Evolutionary conservation across 1,140 invertebrate species (phyloP).

Genomic region (Cotesia glomerata): DNA sequence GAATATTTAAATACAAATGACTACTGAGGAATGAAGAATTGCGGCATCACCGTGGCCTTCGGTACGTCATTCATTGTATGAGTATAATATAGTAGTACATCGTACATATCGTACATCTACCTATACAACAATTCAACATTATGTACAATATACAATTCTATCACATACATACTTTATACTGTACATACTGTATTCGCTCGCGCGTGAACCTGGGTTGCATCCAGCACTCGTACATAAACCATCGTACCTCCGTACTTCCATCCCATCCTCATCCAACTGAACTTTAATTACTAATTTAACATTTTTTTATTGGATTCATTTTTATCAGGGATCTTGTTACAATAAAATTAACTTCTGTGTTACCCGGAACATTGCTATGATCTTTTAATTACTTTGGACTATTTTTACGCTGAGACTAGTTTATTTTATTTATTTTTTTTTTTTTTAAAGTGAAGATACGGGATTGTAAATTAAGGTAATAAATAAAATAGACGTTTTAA

Average conservation of each 20-base stretch:
- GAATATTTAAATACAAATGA: background rate
- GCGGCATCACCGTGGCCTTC: constrained; percentile 6
- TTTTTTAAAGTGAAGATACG: background rate
- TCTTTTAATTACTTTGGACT: no score
- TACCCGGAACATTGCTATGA: no score
- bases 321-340: background rate
- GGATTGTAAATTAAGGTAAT: background rate
- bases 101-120: no score
- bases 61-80: constrained; percentile 2
- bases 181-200: background rate
- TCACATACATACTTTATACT: no score
- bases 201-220: constrained; percentile 3
- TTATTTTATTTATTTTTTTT: no score
- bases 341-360: no score
- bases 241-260: no score
- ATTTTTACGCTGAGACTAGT: no score
- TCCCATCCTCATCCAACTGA: background rate
- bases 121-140: no score
- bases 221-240: background rate
- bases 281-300: constrained; percentile 9
- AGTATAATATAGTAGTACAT: no score
- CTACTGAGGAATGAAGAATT: background rate
- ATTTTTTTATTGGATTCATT: background rate
- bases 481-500: background rate
- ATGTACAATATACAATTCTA: no score